These are phyloP conservation scores for Rissa tridactyla DNA, from an alignment of 2,113 vertebrate genomes.

Conservation along the genomic window DNA sequence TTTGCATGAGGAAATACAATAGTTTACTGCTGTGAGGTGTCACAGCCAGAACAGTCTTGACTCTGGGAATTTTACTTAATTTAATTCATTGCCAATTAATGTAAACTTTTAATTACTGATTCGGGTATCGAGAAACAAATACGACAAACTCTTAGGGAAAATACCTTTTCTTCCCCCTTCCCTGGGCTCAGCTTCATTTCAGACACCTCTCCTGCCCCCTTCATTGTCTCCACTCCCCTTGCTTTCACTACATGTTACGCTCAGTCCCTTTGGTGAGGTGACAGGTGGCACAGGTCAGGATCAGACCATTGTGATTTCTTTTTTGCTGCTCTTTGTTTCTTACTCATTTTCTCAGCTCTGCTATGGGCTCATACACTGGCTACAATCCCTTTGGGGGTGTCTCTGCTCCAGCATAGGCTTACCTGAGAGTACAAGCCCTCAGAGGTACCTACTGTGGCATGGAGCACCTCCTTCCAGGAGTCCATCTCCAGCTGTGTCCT, in stretches of 20 bases:
- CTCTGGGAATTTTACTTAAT: neutral
- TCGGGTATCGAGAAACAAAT: neutral
- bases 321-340: neutral
- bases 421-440: neutral
- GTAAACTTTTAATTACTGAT: neutral
- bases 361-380: neutral
- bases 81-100: neutral
- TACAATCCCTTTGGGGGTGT: neutral
- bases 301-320: neutral
- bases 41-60: neutral
- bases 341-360: neutral
- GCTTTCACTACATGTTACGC: neutral
- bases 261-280: neutral
- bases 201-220: neutral
- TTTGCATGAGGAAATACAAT: neutral
- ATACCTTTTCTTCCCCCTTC: neutral
- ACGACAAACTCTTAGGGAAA: neutral
- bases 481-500: neutral
- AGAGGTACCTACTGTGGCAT: neutral
- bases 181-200: neutral
- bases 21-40: neutral
- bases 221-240: neutral
- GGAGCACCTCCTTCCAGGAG: neutral
- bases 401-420: neutral
- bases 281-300: neutral